Evolutionary conservation across 2,888 invertebrate species (phyloP), one percentile per base, ranked within the genome.

Genomic region (Helleia helle): DNA sequence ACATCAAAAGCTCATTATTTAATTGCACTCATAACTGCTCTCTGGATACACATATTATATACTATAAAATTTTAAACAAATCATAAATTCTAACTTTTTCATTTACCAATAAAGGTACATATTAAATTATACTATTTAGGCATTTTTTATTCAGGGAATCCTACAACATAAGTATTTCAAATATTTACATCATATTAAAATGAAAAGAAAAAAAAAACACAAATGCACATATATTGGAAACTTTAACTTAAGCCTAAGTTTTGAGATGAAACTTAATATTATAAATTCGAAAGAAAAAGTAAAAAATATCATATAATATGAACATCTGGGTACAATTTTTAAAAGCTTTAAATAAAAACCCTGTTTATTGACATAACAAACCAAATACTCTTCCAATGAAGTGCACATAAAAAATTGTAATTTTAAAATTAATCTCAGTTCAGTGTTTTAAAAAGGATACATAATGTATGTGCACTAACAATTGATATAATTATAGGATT

Each of bases 401-500:
- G 50, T 55, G 53, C 53, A 56, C 52, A 43, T 41, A 15, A 47
- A 48, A 45, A 28, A 44, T 45, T 51, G 38, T 40, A 43, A 48
- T 43, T 36, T 40, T 36, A 42, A 38, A 49, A 30, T 46, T 43
- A 41, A 43, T 30, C 45, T 44, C 42, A n/a, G 36, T 44, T 42
- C 26, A 40, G 38, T 40, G 29, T 41, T 41, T 39, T 37, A 43
- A 46, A 49, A n/a, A n/a, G n/a, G n/a, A n/a, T n/a, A 44, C 26
- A 45, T 47, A 46, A 49, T 54, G 48, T 47, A 56, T 58, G 76
- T 80, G 81, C 80, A 77, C 75, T 71, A n/a, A n/a, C n/a, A n/a
- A n/a, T n/a, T n/a, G 72, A 71, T 45, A 49, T 50, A 50, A 57
- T 51, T 53, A 57, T 51, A 47, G 42, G 51, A 43, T 58, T 52